Conservation (phyloP, 2,797 vertebrate genomes). For the Xenops minutus region DNA sequence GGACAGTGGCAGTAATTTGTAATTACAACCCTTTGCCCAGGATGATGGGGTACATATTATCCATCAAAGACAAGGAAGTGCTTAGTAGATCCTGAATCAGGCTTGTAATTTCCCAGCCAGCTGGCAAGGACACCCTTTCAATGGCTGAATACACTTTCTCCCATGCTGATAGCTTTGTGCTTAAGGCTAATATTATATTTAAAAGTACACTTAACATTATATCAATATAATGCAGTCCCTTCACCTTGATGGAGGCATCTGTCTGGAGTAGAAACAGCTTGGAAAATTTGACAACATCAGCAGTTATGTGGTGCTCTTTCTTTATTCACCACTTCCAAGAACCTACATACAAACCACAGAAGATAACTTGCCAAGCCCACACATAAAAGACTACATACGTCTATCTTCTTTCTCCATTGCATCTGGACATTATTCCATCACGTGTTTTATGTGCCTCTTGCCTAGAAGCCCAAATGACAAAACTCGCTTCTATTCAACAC, state of each 20-base stretch:
- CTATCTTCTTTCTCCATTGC: neutral
- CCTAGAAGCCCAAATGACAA: neutral
- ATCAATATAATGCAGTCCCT: neutral
- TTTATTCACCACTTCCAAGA: conserved; percentile 7
- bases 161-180: neutral
- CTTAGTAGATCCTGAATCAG: neutral
- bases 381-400: neutral
- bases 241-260: neutral
- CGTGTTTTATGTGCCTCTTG: neutral
- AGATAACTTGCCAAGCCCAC: neutral
- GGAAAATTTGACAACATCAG: neutral
- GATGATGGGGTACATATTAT: neutral
- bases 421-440: neutral
- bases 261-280: neutral
- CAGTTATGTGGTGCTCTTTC: neutral
- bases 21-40: neutral
- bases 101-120: conserved; percentile 5
- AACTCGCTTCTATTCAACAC: neutral
- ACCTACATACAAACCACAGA: neutral
- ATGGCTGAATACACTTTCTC: neutral
- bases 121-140: neutral
- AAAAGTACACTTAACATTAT: neutral
- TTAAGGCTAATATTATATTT: conserved; percentile 12
- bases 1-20: neutral
- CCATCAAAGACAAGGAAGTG: neutral